A percentile compares a stretch with the other conserved stretches of the same genome.
Evolutionary conservation across 2,113 vertebrate species (phyloP).

Genomic region (Tricholaema leucomelas): DNA sequence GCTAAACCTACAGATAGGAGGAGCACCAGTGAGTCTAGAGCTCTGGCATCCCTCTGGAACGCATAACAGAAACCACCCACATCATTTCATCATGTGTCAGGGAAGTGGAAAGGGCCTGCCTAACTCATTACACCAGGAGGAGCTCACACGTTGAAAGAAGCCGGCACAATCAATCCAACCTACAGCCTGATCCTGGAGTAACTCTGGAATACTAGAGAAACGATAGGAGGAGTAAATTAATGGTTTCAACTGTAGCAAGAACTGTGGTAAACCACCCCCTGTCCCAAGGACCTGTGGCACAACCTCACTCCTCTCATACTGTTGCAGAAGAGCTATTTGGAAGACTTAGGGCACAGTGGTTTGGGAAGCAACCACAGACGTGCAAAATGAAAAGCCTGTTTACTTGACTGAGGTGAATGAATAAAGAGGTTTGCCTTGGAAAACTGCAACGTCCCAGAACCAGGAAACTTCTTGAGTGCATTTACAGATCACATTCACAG

Average conservation of each 20-base stretch:
- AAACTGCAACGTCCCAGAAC: not conserved
- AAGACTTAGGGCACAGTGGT: not conserved
- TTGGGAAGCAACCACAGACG: not conserved
- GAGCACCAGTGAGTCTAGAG: fast-evolving
- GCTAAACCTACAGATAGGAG: not conserved
- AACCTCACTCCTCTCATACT: not conserved
- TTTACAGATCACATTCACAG: not conserved
- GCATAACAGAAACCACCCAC: not conserved
- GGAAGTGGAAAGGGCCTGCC: not conserved
- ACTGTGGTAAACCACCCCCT: not conserved
- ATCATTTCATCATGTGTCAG: fast-evolving
- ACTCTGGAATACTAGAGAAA: not conserved
- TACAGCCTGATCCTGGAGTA: not conserved
- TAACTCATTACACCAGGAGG: fast-evolving
- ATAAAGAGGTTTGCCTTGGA: not conserved
- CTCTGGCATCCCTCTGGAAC: not conserved
- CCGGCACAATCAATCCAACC: fast-evolving
- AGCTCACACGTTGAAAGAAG: not conserved
- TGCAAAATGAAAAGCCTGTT: not conserved
- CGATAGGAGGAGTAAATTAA: not conserved
- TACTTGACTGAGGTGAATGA: not conserved
- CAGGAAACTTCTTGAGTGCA: not conserved
- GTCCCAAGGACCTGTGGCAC: not conserved
- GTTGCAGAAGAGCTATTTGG: not conserved
- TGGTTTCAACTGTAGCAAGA: not conserved